Percentiles rank a stretch among this genome's conserved stretches.
phyloP scores from a whole-genome alignment of 2,888 invertebrate genomes.

The Keiferia lycopersicella region DNA sequence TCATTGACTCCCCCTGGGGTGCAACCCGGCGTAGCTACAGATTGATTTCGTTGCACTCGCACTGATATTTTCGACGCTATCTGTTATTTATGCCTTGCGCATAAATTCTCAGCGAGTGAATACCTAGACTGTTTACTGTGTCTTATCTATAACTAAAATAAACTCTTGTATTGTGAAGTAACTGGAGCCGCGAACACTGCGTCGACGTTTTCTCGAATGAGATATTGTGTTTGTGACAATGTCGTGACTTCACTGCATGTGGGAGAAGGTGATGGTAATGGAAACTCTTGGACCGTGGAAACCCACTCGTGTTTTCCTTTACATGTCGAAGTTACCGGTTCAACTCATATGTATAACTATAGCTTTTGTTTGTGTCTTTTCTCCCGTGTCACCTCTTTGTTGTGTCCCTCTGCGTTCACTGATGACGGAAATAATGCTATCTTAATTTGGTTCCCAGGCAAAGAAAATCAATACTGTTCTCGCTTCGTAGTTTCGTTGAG shows the following conservation, averaged over 20 bases:
- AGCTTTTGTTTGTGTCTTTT: conserved; percentile 16
- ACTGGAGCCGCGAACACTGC: background rate
- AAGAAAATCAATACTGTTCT: conserved; percentile 5
- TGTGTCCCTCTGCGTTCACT: background rate
- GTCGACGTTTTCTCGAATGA: conserved; percentile 12
- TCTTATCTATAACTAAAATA: conserved; percentile 15
- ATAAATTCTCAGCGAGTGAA: background rate
- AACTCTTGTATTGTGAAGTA: conserved; percentile 6
- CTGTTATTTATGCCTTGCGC: conserved; percentile 12
- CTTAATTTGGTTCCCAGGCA: background rate
- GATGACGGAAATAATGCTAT: background rate
- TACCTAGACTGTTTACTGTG: background rate
- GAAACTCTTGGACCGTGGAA: conserved; percentile 23
- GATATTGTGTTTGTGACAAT: conserved; percentile 18
- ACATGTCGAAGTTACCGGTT: background rate
- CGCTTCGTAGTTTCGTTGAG: background rate
- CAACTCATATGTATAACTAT: conserved; percentile 17
- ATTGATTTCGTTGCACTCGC: conserved; percentile 55
- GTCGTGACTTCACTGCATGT: conserved; percentile 20
- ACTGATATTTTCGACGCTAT: conserved; percentile 27
- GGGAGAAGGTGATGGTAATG: conserved; percentile 24
- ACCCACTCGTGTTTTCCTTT: conserved; percentile 23
- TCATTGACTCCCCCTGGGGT: conserved; percentile 69
- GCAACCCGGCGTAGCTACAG: conserved; percentile 49
- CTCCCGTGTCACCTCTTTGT: conserved; percentile 12